Evolutionary conservation across 2,113 vertebrate genomes (phyloP).

Genomic region (Percopsis transmontana): DNA sequence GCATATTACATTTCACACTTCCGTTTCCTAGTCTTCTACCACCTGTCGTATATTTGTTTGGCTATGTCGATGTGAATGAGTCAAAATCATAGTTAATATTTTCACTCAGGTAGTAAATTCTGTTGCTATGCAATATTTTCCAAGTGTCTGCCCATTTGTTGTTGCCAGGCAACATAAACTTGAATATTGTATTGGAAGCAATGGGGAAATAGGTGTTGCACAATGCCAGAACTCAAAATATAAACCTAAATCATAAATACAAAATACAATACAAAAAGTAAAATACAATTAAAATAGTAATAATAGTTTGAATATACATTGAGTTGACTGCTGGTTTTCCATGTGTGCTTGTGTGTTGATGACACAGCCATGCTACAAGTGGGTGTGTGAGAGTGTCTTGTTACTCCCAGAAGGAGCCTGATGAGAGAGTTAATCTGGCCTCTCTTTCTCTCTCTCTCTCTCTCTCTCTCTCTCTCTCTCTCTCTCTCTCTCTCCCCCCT

Average conservation of each 20-base stretch:
- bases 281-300: not conserved
- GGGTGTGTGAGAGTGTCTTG: slow-evolving; percentile 19
- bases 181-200: not conserved
- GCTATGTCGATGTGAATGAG: no score
- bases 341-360: not conserved
- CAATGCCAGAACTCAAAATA: not conserved
- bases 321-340: not conserved
- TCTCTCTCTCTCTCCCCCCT: slow-evolving; percentile 21
- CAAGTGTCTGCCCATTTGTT: slow-evolving; percentile 1
- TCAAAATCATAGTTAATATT: not conserved
- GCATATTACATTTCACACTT: no score
- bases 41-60: no score
- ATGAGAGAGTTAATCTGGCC: slow-evolving; percentile 77
- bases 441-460: slow-evolving; percentile 51
- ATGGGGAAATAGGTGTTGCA: not conserved
- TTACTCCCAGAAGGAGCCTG: slow-evolving; percentile 68
- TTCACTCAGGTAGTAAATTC: slow-evolving; percentile 2
- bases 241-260: not conserved
- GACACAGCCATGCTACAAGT: not conserved
- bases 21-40: no score
- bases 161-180: slow-evolving; percentile 28
- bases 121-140: slow-evolving; percentile 24
- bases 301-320: not conserved
- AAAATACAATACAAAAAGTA: no score
- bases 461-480: slow-evolving; percentile 23